Evolutionary conservation across 2,113 vertebrate species (phyloP), one percentile per base, ranked within the genome.

Genomic region (Bolborhynchus lineola): DNA sequence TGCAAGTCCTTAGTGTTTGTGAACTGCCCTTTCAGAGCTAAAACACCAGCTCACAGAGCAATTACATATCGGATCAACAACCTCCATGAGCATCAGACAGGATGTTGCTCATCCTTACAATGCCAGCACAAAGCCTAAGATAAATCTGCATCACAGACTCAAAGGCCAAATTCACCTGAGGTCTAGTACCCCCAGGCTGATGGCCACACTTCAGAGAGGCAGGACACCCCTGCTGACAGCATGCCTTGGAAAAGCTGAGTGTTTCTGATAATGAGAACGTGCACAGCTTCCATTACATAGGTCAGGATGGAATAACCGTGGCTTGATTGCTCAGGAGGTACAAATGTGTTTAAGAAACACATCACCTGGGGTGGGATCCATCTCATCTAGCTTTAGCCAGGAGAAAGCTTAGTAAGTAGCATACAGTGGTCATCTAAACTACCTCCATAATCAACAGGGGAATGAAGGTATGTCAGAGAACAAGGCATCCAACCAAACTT

Each of bases 21-120:
- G 35, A 44, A 47, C 50, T 93, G 81, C 67, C 75, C 78, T 79
- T 94, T 90, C 31, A 16, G 68, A 71, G 35, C 50, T 95, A 72
- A 94, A 93, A 41, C 47, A 76, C 3, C 21, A 6, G 49, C 89
- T 87, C 86, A 65, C 75, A 93, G 79, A 94, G 90, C 95, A 93
- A 90, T 94, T 88, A 86, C 60, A 47, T 52, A 81, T 59, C 59
- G 63, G 33, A 94, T 39, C 90, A 81, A 42, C 85, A 76, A 67
- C 70, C 39, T 71, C 52, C 23, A 42, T 0, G 17, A 87, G 47
- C 79, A 64, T 44, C 47, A 86, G 57, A 41, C 14, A 50, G 67
- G 59, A 67, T 57, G 53, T 9, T 82, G 23, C 13, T 37, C 6
- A 53, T 28, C 82, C 67, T 57, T 59, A 47, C 49, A 33, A 49